These are phyloP conservation scores for Drosophila arizonae DNA, from an alignment of 1,140 invertebrate genomes.

Conservation along the genomic window DNA sequence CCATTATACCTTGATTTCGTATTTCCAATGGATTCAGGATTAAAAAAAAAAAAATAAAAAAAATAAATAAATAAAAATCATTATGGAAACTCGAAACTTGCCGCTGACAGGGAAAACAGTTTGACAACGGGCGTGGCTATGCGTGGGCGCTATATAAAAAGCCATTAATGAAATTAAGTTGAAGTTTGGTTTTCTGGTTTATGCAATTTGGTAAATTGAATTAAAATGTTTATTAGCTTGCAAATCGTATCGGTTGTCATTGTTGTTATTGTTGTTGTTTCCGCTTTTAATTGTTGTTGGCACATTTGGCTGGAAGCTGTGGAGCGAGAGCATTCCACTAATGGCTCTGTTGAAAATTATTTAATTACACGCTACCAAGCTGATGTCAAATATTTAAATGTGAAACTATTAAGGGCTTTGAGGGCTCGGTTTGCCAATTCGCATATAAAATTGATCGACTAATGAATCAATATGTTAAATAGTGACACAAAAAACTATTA, in stretches of 20 bases:
- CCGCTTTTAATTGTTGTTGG: conserved; percentile 19
- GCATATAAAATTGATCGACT: conserved; percentile 27
- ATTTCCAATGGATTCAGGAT: no score
- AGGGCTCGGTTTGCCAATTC: conserved; percentile 24
- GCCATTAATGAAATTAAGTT: conserved; percentile 75
- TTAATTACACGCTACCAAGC: conserved; percentile 59
- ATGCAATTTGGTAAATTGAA: conserved; percentile 75
- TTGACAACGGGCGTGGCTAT: conserved; percentile 22
- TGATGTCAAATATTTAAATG: conserved; percentile 29
- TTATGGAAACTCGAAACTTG: conserved; percentile 32
- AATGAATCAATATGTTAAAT: not conserved
- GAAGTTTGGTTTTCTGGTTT: conserved; percentile 70
- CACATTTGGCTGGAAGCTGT: not conserved
- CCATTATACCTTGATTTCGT: no score
- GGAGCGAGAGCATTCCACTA: conserved; percentile 49
- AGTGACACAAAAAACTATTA: no score
- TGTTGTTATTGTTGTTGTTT: conserved; percentile 50
- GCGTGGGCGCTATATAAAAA: conserved; percentile 33
- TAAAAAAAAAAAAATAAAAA: not conserved
- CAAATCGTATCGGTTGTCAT: conserved; percentile 45
- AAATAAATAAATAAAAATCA: conserved; percentile 3
- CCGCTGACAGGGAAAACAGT: conserved; percentile 17
- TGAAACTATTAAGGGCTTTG: conserved; percentile 7
- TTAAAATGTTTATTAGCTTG: conserved; percentile 76
- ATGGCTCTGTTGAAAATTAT: conserved; percentile 61